A percentile compares a stretch with the other conserved stretches of the same genome.
phyloP scores from a whole-genome alignment of 2,113 vertebrate species.

The Sinocyclocheilus anshuiensis region DNA sequence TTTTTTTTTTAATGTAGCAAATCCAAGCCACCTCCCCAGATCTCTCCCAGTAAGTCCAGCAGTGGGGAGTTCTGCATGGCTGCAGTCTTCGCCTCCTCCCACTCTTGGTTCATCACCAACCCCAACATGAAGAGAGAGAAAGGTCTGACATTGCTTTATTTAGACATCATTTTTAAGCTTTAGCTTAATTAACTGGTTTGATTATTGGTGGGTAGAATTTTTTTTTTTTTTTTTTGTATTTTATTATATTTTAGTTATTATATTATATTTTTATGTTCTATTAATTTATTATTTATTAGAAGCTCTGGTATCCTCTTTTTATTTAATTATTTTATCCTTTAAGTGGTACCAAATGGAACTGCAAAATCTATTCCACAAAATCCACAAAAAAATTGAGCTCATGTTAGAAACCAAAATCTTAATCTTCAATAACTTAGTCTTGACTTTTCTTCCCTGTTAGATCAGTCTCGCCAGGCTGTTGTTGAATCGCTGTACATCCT shows the following conservation, averaged over 20 bases:
- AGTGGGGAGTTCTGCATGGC: conserved; percentile 96
- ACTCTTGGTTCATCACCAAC: conserved; percentile 95
- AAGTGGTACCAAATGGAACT: not conserved
- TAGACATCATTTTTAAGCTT: too few relatives aligned
- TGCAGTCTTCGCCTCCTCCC: conserved; percentile 88
- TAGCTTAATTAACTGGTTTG: too few relatives aligned
- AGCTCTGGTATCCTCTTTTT: not conserved
- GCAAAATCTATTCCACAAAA: not conserved
- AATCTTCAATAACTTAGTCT: not conserved
- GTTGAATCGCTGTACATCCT: conserved; percentile 93
- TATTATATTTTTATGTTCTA: not conserved
- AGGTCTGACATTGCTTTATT: conserved; percentile 75
- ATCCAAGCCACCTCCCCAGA: conserved; percentile 92
- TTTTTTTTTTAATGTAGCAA: conserved; percentile 82
- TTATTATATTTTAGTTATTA: too few relatives aligned
- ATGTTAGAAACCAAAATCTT: not conserved
- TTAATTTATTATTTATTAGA: not conserved
- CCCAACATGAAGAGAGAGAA: conserved; percentile 94
- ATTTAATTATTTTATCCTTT: not conserved
- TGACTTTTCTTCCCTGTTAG: conserved; percentile 65
- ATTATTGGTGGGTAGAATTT: too few relatives aligned
- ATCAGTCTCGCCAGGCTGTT: conserved; percentile 91
- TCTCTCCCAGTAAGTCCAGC: conserved; percentile 94
- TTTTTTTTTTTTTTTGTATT: too few relatives aligned
- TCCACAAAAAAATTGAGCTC: not conserved